Conservation (phyloP, 1,140 invertebrate species). For the Whitmania pigra region DNA sequence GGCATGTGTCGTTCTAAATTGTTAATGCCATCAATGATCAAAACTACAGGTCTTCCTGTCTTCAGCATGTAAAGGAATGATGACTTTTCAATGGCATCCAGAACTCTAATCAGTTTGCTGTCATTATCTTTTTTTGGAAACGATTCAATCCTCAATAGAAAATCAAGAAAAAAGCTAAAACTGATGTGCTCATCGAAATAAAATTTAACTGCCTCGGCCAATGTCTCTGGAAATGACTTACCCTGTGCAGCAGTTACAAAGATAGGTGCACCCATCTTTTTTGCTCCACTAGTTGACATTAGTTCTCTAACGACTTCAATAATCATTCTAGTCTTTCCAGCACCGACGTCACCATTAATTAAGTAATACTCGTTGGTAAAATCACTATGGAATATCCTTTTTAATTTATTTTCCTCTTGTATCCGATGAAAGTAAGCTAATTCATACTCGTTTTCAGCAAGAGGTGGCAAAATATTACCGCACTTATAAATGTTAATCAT, state of each 20-base stretch:
- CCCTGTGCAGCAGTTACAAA: slow-evolving; percentile 21
- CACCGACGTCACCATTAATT: slow-evolving; percentile 23
- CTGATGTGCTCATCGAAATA: slow-evolving; percentile 25
- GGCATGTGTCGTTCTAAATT: slow-evolving; percentile 18
- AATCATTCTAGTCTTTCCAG: slow-evolving; percentile 21
- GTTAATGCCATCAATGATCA: slow-evolving; percentile 24
- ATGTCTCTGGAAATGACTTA: slow-evolving; percentile 20
- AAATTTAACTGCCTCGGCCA: slow-evolving; percentile 23
- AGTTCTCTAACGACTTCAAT: slow-evolving; percentile 21
- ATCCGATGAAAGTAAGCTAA: slow-evolving; percentile 16
- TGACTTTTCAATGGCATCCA: slow-evolving; percentile 24
- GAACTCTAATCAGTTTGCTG: slow-evolving; percentile 21
- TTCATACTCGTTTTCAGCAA: slow-evolving; percentile 22
- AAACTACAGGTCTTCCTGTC: slow-evolving; percentile 18
- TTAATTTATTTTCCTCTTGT: slow-evolving; percentile 10
- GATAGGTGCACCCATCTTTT: slow-evolving; percentile 22
- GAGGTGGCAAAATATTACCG: slow-evolving; percentile 22
- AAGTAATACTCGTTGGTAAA: slow-evolving; percentile 24
- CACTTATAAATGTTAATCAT: slow-evolving; percentile 18
- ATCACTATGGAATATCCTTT: background rate
- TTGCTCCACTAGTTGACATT: slow-evolving; percentile 6
- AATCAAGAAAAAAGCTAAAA: slow-evolving; percentile 23
- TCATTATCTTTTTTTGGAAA: slow-evolving; percentile 22
- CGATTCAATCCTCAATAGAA: slow-evolving; percentile 16
- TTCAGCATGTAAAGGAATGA: slow-evolving; percentile 18